phyloP scores from a whole-genome alignment of 2,113 vertebrate species.

The Stegastes partitus region DNA sequence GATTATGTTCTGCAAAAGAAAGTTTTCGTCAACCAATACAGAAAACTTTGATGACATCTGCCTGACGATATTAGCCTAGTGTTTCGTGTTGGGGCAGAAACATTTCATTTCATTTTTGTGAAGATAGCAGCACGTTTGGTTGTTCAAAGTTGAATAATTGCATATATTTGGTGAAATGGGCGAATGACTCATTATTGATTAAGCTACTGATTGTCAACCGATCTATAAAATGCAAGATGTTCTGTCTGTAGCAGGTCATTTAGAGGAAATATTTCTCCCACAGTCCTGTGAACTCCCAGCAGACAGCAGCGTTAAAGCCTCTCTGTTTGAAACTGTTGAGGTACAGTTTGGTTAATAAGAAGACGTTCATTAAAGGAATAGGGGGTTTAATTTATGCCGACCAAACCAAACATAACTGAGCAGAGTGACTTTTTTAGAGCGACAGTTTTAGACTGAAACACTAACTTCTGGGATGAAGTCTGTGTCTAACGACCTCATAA shows the following conservation, averaged over 20 bases:
- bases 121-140: background rate
- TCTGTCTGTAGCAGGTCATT: background rate
- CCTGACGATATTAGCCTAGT: too few relatives aligned
- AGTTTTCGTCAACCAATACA: too few relatives aligned
- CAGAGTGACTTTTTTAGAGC: too few relatives aligned
- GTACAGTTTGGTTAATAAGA: constrained; percentile 3
- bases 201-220: background rate
- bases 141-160: background rate
- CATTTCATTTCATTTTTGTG: background rate
- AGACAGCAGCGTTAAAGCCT: background rate
- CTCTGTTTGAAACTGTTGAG: background rate
- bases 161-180: background rate
- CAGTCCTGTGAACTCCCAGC: background rate
- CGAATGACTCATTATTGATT: background rate
- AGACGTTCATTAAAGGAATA: background rate
- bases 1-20: too few relatives aligned
- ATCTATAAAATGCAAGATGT: background rate
- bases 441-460: too few relatives aligned
- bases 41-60: too few relatives aligned
- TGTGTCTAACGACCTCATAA: too few relatives aligned
- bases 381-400: background rate
- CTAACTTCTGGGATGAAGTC: too few relatives aligned
- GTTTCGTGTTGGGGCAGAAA: background rate
- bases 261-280: background rate
- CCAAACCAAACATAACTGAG: background rate